These are phyloP conservation scores for Frankliniella intonsa DNA, from an alignment of 2,888 invertebrate genomes.

Conservation along the genomic window DNA sequence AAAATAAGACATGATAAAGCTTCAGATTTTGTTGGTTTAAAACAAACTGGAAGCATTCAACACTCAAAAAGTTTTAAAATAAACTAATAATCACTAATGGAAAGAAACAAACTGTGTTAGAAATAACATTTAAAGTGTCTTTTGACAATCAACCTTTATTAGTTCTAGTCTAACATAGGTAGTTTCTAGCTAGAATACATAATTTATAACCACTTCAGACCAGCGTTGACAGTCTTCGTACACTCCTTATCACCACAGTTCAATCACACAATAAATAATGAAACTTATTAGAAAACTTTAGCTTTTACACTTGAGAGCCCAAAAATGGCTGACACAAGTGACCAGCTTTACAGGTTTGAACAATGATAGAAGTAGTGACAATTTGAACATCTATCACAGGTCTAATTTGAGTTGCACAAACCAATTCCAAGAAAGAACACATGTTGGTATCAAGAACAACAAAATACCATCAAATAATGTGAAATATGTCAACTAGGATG, in stretches of 20 bases:
- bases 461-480: background rate
- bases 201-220: background rate
- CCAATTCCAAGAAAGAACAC: background rate
- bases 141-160: background rate
- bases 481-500: background rate
- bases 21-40: background rate
- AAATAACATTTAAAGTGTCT: background rate
- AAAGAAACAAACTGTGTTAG: background rate
- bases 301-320: background rate
- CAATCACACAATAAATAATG: constrained; percentile 8
- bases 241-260: background rate
- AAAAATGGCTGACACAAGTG: background rate
- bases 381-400: constrained; percentile 12
- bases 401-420: background rate
- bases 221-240: background rate
- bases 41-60: background rate
- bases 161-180: background rate
- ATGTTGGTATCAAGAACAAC: background rate
- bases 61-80: background rate
- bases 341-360: background rate
- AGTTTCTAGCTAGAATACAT: background rate
- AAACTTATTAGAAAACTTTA: background rate
- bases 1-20: background rate
- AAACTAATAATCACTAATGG: background rate
- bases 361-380: background rate